Conservation (phyloP, 2,888 invertebrate genomes). For the Athetis lepigone region DNA sequence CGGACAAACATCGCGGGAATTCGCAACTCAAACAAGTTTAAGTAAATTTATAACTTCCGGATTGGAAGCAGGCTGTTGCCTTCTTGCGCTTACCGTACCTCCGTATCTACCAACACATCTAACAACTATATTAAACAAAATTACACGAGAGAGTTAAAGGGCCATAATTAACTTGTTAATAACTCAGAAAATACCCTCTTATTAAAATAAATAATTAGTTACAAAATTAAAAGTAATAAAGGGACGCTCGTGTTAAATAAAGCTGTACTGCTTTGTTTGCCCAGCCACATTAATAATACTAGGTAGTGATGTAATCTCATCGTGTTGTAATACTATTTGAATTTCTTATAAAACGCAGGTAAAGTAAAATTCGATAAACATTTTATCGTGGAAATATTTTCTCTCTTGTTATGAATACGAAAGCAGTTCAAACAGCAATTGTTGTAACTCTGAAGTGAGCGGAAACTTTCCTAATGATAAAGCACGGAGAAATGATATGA, state of each 20-base stretch:
- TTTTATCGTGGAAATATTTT: constrained; percentile 56
- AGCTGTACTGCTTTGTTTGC: constrained; percentile 41
- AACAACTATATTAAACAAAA: constrained; percentile 43
- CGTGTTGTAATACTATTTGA: constrained; percentile 54
- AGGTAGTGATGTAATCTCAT: constrained; percentile 53
- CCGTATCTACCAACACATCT: constrained; percentile 44
- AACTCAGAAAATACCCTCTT: constrained; percentile 37
- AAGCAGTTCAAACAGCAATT: constrained; percentile 71
- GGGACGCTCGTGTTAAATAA: constrained; percentile 32
- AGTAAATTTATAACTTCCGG: constrained; percentile 88
- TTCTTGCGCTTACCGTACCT: constrained; percentile 56
- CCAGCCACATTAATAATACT: constrained; percentile 42
- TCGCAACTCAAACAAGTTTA: constrained; percentile 88
- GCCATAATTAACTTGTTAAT: constrained; percentile 34
- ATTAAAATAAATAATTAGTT: constrained; percentile 43
- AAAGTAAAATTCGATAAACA: constrained; percentile 63
- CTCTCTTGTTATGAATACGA: constrained; percentile 68
- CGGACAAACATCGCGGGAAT: constrained; percentile 87
- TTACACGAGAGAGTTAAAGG: constrained; percentile 35
- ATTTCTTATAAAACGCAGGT: constrained; percentile 60
- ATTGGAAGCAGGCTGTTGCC: constrained; percentile 79
- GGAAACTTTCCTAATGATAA: constrained; percentile 70
- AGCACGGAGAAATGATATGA: constrained; percentile 70
- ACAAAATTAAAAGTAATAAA: constrained; percentile 37
- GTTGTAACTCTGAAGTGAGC: constrained; percentile 68